Evolutionary conservation across 1,140 invertebrate genomes (phyloP).

Genomic region (Trachymyrmex septentrionalis): DNA sequence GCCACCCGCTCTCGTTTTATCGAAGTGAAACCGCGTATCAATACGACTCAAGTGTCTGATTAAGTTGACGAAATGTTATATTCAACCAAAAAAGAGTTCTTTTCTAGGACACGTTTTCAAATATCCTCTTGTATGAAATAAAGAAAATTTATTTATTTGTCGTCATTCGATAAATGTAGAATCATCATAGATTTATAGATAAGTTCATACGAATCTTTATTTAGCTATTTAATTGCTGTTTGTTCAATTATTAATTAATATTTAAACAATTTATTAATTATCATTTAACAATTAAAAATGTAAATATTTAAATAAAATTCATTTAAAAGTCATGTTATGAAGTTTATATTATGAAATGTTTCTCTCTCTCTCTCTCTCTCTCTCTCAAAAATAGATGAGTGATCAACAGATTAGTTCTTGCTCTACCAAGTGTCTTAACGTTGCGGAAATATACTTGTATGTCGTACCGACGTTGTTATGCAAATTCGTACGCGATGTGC

Average conservation of each 20-base stretch:
- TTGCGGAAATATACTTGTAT: constrained; percentile 22
- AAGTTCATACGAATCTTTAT: neutral
- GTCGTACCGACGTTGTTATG: constrained; percentile 20
- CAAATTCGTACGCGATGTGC: constrained; percentile 44
- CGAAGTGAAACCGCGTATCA: constrained; percentile 35
- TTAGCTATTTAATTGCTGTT: neutral
- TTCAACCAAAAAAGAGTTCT: neutral
- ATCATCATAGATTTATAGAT: neutral
- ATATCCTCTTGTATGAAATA: neutral
- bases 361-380: no score
- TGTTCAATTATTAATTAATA: neutral
- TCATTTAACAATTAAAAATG: neutral
- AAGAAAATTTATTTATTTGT: constrained; percentile 1
- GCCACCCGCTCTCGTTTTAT: constrained; percentile 50
- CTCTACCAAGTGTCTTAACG: neutral
- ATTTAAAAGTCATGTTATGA: neutral
- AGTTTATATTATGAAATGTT: neutral
- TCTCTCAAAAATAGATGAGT: neutral
- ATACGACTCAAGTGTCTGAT: constrained; percentile 8
- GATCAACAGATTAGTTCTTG: neutral
- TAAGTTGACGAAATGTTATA: constrained; percentile 3
- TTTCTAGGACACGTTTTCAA: neutral
- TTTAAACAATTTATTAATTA: neutral
- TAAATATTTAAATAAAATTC: neutral
- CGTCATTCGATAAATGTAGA: neutral